Evolutionary conservation across 2,113 vertebrate genomes (phyloP), one percentile per base, ranked within the genome.

Genomic region (Sclerurus mexicanus): DNA sequence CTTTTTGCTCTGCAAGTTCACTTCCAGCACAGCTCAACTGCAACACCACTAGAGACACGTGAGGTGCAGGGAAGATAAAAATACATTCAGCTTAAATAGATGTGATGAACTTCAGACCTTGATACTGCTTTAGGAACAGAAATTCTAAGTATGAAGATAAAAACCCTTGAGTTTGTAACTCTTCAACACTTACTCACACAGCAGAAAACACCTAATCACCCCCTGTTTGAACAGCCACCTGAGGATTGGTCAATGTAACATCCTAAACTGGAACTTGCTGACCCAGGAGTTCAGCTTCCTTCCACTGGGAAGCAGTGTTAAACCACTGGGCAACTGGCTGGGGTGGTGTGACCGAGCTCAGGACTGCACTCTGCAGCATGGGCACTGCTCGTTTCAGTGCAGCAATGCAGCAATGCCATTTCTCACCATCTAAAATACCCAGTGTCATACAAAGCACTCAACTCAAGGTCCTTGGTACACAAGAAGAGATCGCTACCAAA

Each of bases 281-380:
- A 55, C 11, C 20, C 3, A 21, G 21, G 50, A 59, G 25, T 27
- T 81, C 84, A 82, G 47, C 40, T 78, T 44, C 52, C 56, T 60
- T 77, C 76, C 89, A 85, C 44, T 44, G 30, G 80, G 73, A 67
- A 68, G 79, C 64, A 72, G 56, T 72, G 58, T 49, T n/a, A 72
- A 81, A 28, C 42, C 87, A 75, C 39, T 0, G 0, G 62, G 33
- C 14, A 42, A 1, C 25, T 8, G 28, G 20, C 4, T 60, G 66
- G 49, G 56, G 31, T 40, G 8, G 53, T 30, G 46, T 6, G 52
- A 90, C 24, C 46, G 37, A 24, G 55, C 63, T 39, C 55, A 12
- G 7, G 14, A 27, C 12, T 14, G 50, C 1, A 0, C 16, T 49
- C 33, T 27, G 11, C 1, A 3, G 50, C 15, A 42, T 0, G 1